Evolutionary conservation across 2,113 vertebrate genomes (phyloP).

Genomic region (Sphaerodactylus townsendi): DNA sequence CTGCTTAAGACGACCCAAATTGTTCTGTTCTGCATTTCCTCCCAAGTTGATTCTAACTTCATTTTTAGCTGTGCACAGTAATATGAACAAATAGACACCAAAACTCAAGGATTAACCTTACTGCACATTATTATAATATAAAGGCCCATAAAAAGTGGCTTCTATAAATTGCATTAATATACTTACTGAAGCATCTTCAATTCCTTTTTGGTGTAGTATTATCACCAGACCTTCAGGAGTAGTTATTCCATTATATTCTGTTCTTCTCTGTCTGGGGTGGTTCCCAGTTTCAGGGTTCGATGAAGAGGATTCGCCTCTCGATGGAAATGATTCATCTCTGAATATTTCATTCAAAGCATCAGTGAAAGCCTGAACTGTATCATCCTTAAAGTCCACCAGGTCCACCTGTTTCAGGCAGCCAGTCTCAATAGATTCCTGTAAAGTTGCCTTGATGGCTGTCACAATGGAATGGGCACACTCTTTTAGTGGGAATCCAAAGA

Average conservation of each 20-base stretch:
- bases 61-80: no score
- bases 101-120: no score
- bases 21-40: background rate
- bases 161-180: background rate
- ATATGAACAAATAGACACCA: no score
- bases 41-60: no score
- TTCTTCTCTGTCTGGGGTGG: background rate
- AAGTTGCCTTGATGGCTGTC: conserved; percentile 74
- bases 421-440: conserved; percentile 37
- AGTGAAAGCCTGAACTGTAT: conserved; percentile 61
- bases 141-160: background rate
- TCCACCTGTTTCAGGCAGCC: conserved; percentile 75
- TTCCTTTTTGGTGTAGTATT: conserved; percentile 66
- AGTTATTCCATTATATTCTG: conserved; percentile 1
- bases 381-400: conserved; percentile 73
- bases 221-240: conserved; percentile 80
- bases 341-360: conserved; percentile 64
- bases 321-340: background rate
- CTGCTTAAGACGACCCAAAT: no score
- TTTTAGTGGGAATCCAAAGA: conserved; percentile 71
- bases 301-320: rapidly evolving
- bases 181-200: conserved; percentile 82
- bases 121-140: no score
- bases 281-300: background rate
- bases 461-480: conserved; percentile 75